phyloP scores from a whole-genome alignment of 2,113 vertebrate genomes.

The Sporophila hypoxantha region DNA sequence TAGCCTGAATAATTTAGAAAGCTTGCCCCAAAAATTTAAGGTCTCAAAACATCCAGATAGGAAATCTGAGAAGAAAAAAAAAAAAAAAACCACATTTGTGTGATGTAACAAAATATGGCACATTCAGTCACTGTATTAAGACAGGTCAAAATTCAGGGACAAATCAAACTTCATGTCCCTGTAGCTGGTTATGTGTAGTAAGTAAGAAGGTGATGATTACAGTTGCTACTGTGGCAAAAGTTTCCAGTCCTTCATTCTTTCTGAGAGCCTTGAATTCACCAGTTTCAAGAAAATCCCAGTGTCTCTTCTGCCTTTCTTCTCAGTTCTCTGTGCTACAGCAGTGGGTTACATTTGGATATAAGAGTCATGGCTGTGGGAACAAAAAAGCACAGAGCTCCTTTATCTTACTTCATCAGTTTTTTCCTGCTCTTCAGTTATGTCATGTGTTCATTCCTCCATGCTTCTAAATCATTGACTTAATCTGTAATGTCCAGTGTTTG shows the following conservation, averaged over 20 bases:
- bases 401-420: not conserved
- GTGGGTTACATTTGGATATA: not conserved
- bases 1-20: constrained; percentile 10
- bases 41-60: not conserved
- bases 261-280: not conserved
- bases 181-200: not conserved
- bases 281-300: not conserved
- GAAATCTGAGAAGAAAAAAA: not conserved
- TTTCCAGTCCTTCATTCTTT: not conserved
- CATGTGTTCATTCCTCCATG: not conserved
- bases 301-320: not conserved
- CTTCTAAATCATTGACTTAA: not conserved
- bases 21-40: not conserved
- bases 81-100: not conserved
- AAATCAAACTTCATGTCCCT: not conserved
- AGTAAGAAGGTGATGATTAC: not conserved
- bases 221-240: not conserved
- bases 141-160: not conserved
- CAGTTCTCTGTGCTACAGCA: not conserved
- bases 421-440: not conserved
- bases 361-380: not conserved
- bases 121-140: not conserved
- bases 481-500: not conserved
- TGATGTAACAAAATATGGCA: not conserved
- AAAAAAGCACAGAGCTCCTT: not conserved